Base-by-base conservation (phyloP, 2,888 invertebrate genomes). In the Leucophora obtusa region DNA sequence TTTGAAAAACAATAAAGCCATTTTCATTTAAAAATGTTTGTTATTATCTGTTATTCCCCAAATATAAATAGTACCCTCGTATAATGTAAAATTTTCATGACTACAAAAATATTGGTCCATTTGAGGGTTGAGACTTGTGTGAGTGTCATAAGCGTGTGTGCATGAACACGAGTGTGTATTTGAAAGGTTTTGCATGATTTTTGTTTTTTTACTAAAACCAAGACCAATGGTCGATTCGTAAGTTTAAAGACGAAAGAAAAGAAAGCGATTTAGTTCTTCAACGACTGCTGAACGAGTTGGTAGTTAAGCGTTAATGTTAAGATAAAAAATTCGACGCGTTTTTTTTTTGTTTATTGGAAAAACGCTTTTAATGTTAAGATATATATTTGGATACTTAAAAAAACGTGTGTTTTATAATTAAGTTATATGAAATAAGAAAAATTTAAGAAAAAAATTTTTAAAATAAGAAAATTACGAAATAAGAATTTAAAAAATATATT, bases 211-310 rank as follows among this genome's bases (percentile, higher is more conserved):
- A 69, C 66, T 60, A 21, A 62, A 47, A 62, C 60, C 53, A 66
- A 53, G 17, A 28, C 38, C 66, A 54, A 21, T 43, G 38, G 21
- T 24, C 33, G 54, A 71, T 53, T 70, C 47, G 66, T 71, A 71
- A 77, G 77, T 77, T n/a, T 60, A 65, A 77, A 74, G 79, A 63
- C 63, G n/a, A 35, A 63, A 33, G 76, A 62, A 79, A 76, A 70
- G 70, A 69, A 74, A 75, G 79, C 74, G 78, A 78, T 79, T 85
- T 84, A 86, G 86, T 86, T 86, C 85, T 86, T 86, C 83, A 83
- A 86, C 85, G 85, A 86, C 86, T 85, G 87, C 85, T 86, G 85
- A 84, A 84, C 84, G 84, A 84, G 85, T 84, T 86, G 85, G 85
- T 85, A 82, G 80, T 79, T 79, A 50, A 38, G 82, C 83, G 82